Evolutionary conservation across 2,888 invertebrate genomes (phyloP).

Genomic region (Zygothrica quintamaculata): DNA sequence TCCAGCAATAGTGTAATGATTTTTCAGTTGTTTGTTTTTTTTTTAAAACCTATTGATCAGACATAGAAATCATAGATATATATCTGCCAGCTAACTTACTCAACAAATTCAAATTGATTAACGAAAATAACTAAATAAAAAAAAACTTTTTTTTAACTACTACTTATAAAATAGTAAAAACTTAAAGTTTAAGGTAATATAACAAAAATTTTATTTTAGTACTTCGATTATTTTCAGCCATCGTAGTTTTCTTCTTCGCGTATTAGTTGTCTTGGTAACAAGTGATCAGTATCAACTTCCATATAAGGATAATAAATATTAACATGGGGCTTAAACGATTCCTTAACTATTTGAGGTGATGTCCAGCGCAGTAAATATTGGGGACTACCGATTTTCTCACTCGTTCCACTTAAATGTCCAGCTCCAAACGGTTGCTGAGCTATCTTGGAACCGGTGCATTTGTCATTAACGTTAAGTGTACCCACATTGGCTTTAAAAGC

Average conservation of each 20-base stretch:
- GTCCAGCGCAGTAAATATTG: slow-evolving; percentile 96
- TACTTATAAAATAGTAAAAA: too few species aligned
- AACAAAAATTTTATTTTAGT: too few species aligned
- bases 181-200: too few species aligned
- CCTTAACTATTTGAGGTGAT: slow-evolving; percentile 96
- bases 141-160: background rate
- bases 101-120: too few species aligned
- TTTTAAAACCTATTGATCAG: slow-evolving; percentile 2
- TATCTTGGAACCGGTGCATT: slow-evolving; percentile 98
- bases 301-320: slow-evolving; percentile 87
- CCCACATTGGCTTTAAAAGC: slow-evolving; percentile 94
- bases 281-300: slow-evolving; percentile 28
- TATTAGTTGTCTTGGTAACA: background rate
- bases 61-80: slow-evolving; percentile 24
- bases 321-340: slow-evolving; percentile 92
- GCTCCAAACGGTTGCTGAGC: slow-evolving; percentile 99
- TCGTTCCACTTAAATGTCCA: slow-evolving; percentile 97
- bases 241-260: background rate
- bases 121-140: background rate
- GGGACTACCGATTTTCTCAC: slow-evolving; percentile 99
- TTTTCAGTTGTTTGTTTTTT: background rate
- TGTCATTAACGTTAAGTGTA: slow-evolving; percentile 99
- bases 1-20: background rate
- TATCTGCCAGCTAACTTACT: too few species aligned
- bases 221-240: too few species aligned